Conservation (phyloP, 2,113 vertebrate genomes). For the Hypocryptadius cinnamomeus region DNA sequence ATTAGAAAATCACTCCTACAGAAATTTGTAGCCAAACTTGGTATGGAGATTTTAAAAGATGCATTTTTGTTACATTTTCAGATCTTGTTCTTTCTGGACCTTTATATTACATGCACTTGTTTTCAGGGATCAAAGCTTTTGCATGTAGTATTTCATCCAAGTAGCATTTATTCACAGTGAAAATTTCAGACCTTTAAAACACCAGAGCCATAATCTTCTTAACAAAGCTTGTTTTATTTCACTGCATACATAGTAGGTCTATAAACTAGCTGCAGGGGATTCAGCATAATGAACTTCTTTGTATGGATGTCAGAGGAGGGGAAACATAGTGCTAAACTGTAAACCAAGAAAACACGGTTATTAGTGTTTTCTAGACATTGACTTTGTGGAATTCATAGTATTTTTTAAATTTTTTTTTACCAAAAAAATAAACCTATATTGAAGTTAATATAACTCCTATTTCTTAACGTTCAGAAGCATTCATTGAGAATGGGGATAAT, state of each 20-base stretch:
- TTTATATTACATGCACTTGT: background rate
- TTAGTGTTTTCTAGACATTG: constrained; percentile 14
- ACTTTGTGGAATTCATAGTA: background rate
- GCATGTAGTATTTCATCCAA: background rate
- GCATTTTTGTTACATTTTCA: background rate
- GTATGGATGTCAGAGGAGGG: background rate
- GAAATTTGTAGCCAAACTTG: background rate
- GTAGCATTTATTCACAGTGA: background rate
- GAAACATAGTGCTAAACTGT: background rate
- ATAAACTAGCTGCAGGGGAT: background rate
- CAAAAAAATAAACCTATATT: background rate
- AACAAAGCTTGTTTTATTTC: constrained; percentile 40
- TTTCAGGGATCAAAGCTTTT: background rate
- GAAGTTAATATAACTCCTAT: background rate
- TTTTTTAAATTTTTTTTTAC: background rate
- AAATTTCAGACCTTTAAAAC: background rate
- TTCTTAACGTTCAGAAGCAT: constrained; percentile 9
- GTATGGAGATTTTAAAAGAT: background rate
- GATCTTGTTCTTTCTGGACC: background rate
- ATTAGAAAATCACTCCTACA: background rate
- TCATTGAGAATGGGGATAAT: background rate
- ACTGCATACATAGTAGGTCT: background rate
- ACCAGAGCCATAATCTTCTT: background rate
- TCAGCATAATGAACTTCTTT: constrained; percentile 35
- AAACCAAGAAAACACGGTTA: background rate